Base-by-base conservation (phyloP, 2,888 invertebrate species). In the Argyra leucocephala region DNA sequence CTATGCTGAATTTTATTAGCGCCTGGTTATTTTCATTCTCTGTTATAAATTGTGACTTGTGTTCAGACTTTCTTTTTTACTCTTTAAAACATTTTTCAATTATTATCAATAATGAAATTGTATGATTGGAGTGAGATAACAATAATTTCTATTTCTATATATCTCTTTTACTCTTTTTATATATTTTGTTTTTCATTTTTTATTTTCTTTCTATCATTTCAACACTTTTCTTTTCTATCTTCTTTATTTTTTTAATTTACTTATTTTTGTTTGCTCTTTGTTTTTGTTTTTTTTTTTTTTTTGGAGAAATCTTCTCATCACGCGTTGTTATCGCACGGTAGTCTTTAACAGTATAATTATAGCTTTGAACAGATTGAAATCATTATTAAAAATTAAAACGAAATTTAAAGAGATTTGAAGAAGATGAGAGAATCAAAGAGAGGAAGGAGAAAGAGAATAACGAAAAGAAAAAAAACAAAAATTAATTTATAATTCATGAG, bases 311-410 rank as follows among this genome's bases (percentile, higher is more conserved):
- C 12, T 18, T 18, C 12, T 48, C 18, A 48, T 48, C 15, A 48
- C 48, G 48, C 7, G n/a, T 48, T 18, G 48, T 48, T 48, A 48
- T 48, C 48, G 48, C 48, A 18, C 48, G 48, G 48, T 48, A 48
- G 48, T 48, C 48, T 18, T 48, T 48, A 48, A 48, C 12, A 9
- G 48, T 48, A 48, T 48, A 48, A 48, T 48, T 48, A 48, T 48
- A 48, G 48, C 48, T 48, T 48, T 48, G n/a, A 48, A 48, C 48
- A 48, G 48, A 48, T 48, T 48, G 48, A 48, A 48, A 15, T n/a
- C 48, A 48, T 48, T 48, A 48, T 48, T 48, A 48, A 48, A 48
- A 48, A 48, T 48, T 48, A 48, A 48, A 15, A 37, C 15, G 12
- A 15, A n/a, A n/a, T n/a, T n/a, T n/a, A n/a, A n/a, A n/a, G n/a